These are phyloP conservation scores for Rhipidura dahli DNA, from an alignment of 2,113 vertebrate genomes.

Conservation along the genomic window DNA sequence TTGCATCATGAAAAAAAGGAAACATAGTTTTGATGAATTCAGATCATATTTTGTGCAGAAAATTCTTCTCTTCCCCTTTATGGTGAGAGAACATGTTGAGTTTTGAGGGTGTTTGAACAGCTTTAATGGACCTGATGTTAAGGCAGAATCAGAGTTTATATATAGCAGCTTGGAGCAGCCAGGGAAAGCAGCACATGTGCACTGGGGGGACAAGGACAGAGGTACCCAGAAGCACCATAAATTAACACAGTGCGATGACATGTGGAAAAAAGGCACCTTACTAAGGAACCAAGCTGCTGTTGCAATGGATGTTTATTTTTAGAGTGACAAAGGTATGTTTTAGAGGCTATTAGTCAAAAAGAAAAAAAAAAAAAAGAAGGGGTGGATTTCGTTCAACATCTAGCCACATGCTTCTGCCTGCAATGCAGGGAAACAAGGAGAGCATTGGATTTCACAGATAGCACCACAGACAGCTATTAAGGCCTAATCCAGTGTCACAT, in stretches of 20 bases:
- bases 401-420: conserved; percentile 41
- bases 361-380: background rate
- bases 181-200: background rate
- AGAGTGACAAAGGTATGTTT: conserved; percentile 7
- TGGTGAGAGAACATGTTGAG: fast-evolving
- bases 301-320: background rate
- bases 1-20: background rate
- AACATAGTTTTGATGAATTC: background rate
- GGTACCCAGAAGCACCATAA: background rate
- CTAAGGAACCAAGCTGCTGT: conserved; percentile 13
- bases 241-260: conserved; percentile 43
- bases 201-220: background rate
- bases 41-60: background rate
- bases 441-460: conserved; percentile 70
- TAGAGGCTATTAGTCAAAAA: background rate
- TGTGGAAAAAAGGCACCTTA: background rate
- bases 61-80: background rate
- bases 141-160: background rate
- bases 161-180: background rate
- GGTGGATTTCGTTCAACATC: background rate
- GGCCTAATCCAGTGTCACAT: conserved; percentile 73
- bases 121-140: background rate
- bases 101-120: background rate
- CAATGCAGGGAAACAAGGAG: conserved; percentile 39
- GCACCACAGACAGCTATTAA: conserved; percentile 75